Conservation (phyloP, 2,113 vertebrate genomes). For the Uropsilus gracilis region DNA sequence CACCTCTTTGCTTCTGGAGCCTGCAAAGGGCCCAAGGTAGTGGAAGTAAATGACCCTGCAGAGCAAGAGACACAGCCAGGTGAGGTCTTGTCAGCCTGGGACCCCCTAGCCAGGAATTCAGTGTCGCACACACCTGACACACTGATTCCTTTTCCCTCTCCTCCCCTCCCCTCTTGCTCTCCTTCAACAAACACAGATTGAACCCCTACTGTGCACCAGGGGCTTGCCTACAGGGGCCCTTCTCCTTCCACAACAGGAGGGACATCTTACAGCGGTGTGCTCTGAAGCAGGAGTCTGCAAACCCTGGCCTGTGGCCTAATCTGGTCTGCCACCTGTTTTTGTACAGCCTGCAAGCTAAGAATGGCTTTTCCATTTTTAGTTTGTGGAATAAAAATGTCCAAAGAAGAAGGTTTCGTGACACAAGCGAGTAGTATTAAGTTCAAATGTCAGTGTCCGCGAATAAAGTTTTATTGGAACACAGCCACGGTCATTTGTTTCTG, state of each 20-base stretch:
- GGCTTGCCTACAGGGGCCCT: neutral
- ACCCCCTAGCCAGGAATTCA: neutral
- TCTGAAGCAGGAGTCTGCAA: neutral
- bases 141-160: neutral
- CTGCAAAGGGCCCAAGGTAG: neutral
- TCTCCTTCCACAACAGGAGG: neutral
- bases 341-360: neutral
- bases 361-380: neutral
- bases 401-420: neutral
- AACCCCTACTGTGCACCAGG: neutral
- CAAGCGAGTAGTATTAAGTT: neutral
- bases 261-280: neutral
- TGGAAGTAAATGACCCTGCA: neutral
- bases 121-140: neutral
- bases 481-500: neutral
- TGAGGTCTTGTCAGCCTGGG: neutral
- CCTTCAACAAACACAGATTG: neutral
- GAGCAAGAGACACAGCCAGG: neutral
- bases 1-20: neutral
- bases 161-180: neutral
- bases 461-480: neutral
- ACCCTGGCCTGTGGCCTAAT: fast-evolving
- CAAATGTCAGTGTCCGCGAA: neutral
- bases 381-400: neutral
- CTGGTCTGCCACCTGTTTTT: neutral